Evolutionary conservation across 2,113 vertebrate species (phyloP).

Genomic region (Zapus hudsonius): DNA sequence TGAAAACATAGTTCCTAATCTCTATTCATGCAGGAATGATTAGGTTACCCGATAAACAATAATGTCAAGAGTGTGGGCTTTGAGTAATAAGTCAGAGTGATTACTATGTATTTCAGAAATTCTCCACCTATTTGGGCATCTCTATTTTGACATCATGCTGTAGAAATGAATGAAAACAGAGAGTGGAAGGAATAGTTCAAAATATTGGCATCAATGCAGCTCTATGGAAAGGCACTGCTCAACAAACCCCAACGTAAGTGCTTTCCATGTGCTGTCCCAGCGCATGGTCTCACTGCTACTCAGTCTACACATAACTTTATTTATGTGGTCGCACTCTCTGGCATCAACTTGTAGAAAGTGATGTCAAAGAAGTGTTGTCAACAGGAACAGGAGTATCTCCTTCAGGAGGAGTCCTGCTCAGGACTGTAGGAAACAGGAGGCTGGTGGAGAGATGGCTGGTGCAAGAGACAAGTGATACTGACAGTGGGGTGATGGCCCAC

Average conservation of each 20-base stretch:
- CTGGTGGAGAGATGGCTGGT: too few species aligned
- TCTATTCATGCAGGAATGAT: conserved; percentile 35
- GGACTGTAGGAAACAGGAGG: too few species aligned
- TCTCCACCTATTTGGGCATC: conserved; percentile 78
- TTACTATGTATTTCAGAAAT: conserved; percentile 78
- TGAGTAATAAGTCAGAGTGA: conserved; percentile 76
- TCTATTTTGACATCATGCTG: conserved; percentile 72
- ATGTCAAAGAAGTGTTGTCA: background rate
- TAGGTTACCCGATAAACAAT: conserved; percentile 66
- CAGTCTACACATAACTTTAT: background rate
- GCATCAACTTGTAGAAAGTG: background rate
- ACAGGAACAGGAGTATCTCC: background rate
- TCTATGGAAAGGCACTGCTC: conserved; percentile 54
- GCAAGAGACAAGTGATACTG: too few species aligned
- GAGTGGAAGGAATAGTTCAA: conserved; percentile 61
- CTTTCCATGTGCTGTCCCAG: background rate
- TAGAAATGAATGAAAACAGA: conserved; percentile 17
- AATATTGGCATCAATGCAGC: conserved; percentile 65
- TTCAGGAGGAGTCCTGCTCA: too few species aligned
- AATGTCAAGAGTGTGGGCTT: conserved; percentile 58
- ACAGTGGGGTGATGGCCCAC: too few species aligned
- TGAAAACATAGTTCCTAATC: background rate
- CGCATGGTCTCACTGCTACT: background rate
- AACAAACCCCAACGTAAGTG: background rate
- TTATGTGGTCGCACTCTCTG: background rate